These are phyloP conservation scores for Ptilonorhynchus violaceus DNA, from an alignment of 2,113 vertebrate genomes.

Conservation along the genomic window DNA sequence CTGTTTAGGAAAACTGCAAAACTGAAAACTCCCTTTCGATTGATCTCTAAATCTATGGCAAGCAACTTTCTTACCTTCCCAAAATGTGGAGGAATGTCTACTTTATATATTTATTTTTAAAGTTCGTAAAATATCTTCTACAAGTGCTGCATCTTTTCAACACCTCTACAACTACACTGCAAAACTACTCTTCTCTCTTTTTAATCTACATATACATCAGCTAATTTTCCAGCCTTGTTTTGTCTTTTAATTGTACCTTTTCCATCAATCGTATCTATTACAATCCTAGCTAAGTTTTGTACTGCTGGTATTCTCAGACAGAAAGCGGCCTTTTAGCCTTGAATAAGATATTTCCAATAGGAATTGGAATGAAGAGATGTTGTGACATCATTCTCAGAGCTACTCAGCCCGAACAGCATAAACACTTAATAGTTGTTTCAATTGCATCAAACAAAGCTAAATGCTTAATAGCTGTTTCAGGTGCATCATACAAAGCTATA, in stretches of 20 bases:
- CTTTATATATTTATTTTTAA: not conserved
- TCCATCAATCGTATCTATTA: not conserved
- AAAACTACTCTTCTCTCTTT: not conserved
- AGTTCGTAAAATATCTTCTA: not conserved
- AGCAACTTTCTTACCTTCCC: not conserved
- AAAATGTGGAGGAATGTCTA: accelerated
- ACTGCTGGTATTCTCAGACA: not conserved
- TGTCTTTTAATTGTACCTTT: not conserved
- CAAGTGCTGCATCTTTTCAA: not conserved
- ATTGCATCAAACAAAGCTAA: not conserved
- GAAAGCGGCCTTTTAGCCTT: not conserved
- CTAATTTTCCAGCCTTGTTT: not conserved
- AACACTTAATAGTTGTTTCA: not conserved
- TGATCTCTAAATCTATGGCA: not conserved
- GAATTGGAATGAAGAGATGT: not conserved
- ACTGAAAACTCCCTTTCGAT: not conserved
- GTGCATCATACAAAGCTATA: not conserved
- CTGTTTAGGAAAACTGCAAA: not conserved
- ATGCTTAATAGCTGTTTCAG: not conserved
- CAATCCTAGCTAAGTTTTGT: not conserved
- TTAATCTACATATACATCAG: not conserved
- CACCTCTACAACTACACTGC: not conserved
- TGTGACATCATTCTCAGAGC: not conserved
- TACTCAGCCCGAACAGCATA: not conserved
- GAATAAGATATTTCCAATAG: not conserved